Evolutionary conservation across 2,888 invertebrate genomes (phyloP).

Genomic region (Harpagoxenus sublaevis): DNA sequence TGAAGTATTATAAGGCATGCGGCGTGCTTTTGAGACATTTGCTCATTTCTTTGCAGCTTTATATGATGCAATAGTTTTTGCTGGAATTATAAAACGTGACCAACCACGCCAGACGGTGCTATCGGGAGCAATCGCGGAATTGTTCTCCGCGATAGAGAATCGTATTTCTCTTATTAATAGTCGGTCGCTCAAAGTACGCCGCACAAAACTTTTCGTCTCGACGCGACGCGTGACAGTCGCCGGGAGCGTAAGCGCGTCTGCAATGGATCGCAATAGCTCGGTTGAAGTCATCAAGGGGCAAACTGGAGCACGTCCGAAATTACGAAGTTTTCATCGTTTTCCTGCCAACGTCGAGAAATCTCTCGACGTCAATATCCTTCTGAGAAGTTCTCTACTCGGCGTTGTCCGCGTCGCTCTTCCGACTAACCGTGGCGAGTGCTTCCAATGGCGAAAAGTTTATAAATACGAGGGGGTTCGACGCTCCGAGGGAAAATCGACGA

Average conservation of each 20-base stretch:
- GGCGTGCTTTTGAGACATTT: neutral
- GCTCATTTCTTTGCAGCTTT: neutral
- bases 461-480: slow-evolving; percentile 58
- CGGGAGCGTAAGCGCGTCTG: slow-evolving; percentile 43
- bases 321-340: slow-evolving; percentile 70
- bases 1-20: neutral
- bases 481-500: slow-evolving; percentile 50
- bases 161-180: slow-evolving; percentile 59
- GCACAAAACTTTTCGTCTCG: slow-evolving; percentile 60
- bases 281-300: slow-evolving; percentile 37
- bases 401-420: slow-evolving; percentile 32
- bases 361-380: slow-evolving; percentile 50
- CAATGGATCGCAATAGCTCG: slow-evolving; percentile 48
- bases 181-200: slow-evolving; percentile 55
- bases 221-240: slow-evolving; percentile 60
- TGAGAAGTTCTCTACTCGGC: slow-evolving; percentile 39
- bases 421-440: slow-evolving; percentile 32
- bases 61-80: neutral
- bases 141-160: slow-evolving; percentile 15
- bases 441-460: slow-evolving; percentile 64
- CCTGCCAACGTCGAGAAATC: slow-evolving; percentile 37
- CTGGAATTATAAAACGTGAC: neutral
- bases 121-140: slow-evolving; percentile 30
- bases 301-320: slow-evolving; percentile 72
- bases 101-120: neutral